Evolutionary conservation across 2,888 invertebrate genomes (phyloP), one percentile per base, ranked within the genome.

Genomic region (Lepidocyrtinus sp.): DNA sequence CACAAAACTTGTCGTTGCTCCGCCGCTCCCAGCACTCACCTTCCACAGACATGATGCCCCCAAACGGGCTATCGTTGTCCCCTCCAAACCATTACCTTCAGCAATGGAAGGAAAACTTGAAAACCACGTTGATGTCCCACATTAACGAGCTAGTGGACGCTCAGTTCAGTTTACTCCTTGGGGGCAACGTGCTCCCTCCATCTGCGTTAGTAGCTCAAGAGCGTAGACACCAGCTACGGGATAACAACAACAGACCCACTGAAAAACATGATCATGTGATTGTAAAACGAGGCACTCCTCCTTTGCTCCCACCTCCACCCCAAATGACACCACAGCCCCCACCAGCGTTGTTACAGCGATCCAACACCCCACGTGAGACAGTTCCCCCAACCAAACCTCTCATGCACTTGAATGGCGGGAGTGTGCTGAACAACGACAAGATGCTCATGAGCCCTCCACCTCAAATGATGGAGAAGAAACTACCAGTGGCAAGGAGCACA

Each of bases 401-500:
- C 21, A 36, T 27, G 12, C 61, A 62, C 50, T 27, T 68, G 59
- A 67, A 72, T 21, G 72, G 64, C 1, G 72, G 72, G 1, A 55
- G 36, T 15, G 36, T 61, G n/a, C 26, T 69, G 15, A 55, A 69
- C 69, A 69, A 24, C 9, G 72, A 72, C n/a, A n/a, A n/a, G 22
- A 62, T 50, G 22, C 21, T 50, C 1, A 7, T 24, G 27, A 50
- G 17, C 7, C 46, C 50, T 25, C 59, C 69, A 1, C 63, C 63
- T 21, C 2, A 7, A 1, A 15, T 7, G 3, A 46, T 24, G 17
- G 62, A 7, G 5, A 70, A 70, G 69, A 70, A 70, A 22, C 69
- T 70, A 25, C 88, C 90, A 95, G 87, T 93, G 95, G 87, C 90
- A 94, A 89, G 94, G 95, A 89, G 93, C 94, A 88, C 94, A 94